phyloP scores from a whole-genome alignment of 2,113 vertebrate species.

The Gallinago paraguaiae region DNA sequence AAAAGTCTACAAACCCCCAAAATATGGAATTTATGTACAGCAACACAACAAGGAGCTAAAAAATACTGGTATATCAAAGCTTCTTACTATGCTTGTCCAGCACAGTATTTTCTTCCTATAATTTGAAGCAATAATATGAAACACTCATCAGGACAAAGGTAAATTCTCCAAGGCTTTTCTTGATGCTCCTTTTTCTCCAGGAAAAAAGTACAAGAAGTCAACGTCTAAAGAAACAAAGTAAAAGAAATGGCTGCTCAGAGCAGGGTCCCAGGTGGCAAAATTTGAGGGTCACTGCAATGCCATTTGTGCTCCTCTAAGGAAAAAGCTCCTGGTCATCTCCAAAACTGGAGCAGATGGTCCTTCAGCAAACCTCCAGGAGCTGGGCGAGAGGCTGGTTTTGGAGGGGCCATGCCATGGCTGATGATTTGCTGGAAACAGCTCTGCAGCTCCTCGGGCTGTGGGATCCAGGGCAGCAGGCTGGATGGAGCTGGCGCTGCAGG shows the following conservation, averaged over 20 bases:
- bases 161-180: background rate
- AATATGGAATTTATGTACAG: background rate
- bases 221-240: background rate
- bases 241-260: background rate
- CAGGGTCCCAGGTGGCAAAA: background rate
- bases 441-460: background rate
- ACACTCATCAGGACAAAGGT: background rate
- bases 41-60: background rate
- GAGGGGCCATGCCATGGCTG: background rate
- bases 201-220: background rate
- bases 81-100: no score
- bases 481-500: background rate
- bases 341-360: background rate
- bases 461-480: background rate
- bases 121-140: background rate
- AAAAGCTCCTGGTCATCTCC: background rate
- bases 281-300: fast-evolving
- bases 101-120: background rate
- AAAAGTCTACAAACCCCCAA: background rate
- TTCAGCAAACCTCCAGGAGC: background rate
- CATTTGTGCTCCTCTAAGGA: background rate
- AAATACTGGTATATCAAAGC: no score
- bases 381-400: background rate
- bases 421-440: background rate
- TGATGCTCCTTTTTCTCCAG: background rate